A percentile compares a stretch with the other conserved stretches of the same genome.
These are phyloP conservation scores for Pinna nobilis DNA, from an alignment of 1,140 invertebrate genomes.

Conservation along the genomic window DNA sequence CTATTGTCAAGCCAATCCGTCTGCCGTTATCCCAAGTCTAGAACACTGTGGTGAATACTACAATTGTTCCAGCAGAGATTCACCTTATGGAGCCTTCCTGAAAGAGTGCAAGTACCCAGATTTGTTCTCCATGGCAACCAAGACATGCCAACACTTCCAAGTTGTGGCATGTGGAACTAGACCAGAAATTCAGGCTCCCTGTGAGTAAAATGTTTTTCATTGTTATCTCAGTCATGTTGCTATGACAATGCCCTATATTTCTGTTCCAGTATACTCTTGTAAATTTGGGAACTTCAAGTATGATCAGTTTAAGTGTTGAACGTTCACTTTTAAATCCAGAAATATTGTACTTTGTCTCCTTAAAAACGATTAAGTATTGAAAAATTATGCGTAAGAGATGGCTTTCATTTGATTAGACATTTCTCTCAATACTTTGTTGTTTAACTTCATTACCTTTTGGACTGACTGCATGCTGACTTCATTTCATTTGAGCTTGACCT, in stretches of 20 bases:
- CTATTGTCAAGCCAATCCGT: conserved; percentile 38
- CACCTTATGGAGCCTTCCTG: conserved; percentile 30
- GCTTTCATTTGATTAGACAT: too few species aligned
- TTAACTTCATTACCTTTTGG: too few species aligned
- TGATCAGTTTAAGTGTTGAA: too few species aligned
- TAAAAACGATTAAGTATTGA: too few species aligned
- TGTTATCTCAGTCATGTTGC: not conserved
- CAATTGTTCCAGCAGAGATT: conserved; percentile 34
- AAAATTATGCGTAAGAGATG: too few species aligned
- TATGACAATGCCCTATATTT: not conserved
- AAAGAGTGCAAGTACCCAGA: conserved; percentile 48
- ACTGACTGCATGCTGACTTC: too few species aligned
- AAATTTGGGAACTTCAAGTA: too few species aligned
- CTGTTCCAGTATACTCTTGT: not conserved
- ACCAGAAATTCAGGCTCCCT: conserved; percentile 38
- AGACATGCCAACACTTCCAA: conserved; percentile 34
- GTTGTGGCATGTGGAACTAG: conserved; percentile 35
- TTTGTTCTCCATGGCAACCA: conserved; percentile 31
- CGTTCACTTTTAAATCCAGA: too few species aligned
- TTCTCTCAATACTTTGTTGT: too few species aligned
- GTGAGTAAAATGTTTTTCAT: conserved; percentile 25
- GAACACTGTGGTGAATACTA: conserved; percentile 43
- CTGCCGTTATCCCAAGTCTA: conserved; percentile 25
- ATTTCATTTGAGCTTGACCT: too few species aligned
- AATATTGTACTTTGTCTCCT: too few species aligned